Percentiles rank a stretch among this genome's conserved stretches.
Conservation (phyloP, 2,797 vertebrate genomes). For the Ficedula albicollis region DNA sequence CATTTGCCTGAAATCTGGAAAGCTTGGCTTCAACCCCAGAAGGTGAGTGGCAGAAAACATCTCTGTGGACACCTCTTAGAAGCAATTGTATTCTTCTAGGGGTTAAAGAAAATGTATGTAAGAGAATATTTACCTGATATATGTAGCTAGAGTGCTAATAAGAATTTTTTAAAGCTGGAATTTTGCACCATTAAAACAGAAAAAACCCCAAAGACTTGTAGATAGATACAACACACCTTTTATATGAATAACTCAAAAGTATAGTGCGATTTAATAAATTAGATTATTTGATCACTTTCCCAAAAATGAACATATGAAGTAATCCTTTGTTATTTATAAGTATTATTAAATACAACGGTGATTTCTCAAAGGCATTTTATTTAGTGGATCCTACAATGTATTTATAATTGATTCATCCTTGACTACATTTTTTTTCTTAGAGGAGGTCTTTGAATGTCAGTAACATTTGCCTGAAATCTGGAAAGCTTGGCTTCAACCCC, state of each 20-base stretch:
- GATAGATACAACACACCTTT: neutral
- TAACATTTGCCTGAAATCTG: neutral
- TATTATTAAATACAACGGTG: neutral
- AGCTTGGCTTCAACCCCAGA: neutral
- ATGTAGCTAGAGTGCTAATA: neutral
- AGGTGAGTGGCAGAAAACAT: neutral
- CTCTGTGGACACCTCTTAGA: neutral
- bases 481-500: neutral
- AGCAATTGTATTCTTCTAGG: neutral
- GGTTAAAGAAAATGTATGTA: neutral
- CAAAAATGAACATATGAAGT: neutral
- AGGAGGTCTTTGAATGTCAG: neutral
- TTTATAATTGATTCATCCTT: neutral
- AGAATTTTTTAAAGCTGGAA: neutral
- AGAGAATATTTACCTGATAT: neutral
- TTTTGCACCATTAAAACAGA: neutral
- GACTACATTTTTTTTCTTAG: neutral
- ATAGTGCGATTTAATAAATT: neutral
- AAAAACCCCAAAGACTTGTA: rapidly evolving
- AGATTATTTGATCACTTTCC: neutral
- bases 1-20: neutral
- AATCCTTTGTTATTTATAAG: neutral
- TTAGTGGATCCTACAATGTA: neutral
- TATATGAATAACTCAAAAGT: neutral
- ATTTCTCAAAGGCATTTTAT: too few relatives aligned